Conservation (phyloP, 2,797 vertebrate species). For the Hyperoplus immaculatus region DNA sequence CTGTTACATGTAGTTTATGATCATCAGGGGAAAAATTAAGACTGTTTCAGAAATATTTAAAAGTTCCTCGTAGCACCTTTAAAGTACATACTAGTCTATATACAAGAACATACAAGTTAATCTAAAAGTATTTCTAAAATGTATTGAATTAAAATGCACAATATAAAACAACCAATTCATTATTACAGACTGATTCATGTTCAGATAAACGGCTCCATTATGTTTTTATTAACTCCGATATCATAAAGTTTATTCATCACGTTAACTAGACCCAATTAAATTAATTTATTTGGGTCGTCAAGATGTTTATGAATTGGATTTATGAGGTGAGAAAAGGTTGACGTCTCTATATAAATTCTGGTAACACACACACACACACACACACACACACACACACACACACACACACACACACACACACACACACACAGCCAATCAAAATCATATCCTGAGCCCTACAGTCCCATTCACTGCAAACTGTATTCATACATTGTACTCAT, state of each 20-base stretch:
- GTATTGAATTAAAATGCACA: background rate
- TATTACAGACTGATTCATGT: background rate
- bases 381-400: no score
- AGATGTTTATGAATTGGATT: background rate
- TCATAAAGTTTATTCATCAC: background rate
- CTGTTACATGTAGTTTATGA: no score
- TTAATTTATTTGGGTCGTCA: background rate
- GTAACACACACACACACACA: background rate
- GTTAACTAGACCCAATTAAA: background rate
- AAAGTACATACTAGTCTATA: no score
- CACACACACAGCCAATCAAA: slow-evolving; percentile 15
- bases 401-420: no score
- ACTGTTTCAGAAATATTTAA: no score
- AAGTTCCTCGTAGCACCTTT: no score
- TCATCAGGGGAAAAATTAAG: no score
- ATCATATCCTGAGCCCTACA: background rate
- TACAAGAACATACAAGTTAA: no score
- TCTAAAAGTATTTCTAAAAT: background rate
- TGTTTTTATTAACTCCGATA: background rate
- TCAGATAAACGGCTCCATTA: background rate
- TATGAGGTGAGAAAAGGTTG: background rate
- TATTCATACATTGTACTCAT: background rate
- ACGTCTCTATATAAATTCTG: background rate
- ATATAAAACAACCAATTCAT: no score
- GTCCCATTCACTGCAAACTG: background rate